These are phyloP conservation scores for Oryzias celebensis DNA, from an alignment of 2,113 vertebrate genomes.

Conservation along the genomic window DNA sequence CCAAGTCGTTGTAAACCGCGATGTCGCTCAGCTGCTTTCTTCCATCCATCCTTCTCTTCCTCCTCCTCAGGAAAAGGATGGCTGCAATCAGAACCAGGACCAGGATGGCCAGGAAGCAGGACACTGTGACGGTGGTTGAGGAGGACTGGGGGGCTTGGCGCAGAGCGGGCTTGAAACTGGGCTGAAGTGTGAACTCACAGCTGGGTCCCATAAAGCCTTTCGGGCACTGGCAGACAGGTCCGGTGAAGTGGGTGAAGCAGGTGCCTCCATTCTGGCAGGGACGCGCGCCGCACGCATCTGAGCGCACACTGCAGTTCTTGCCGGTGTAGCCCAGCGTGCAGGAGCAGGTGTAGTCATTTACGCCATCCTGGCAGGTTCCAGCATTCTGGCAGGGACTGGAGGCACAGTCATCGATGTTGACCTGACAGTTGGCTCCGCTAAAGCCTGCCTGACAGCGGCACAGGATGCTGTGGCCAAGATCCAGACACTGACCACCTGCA, in stretches of 20 bases:
- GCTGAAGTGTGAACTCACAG: conserved; percentile 82
- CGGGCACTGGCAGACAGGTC: conserved; percentile 86
- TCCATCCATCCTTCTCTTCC: conserved; percentile 68
- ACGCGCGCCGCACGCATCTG: conserved; percentile 80
- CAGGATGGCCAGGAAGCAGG: conserved; percentile 77
- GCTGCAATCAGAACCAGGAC: conserved; percentile 76
- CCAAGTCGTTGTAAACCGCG: conserved; percentile 80
- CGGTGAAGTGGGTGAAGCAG: conserved; percentile 89
- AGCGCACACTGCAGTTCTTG: conserved; percentile 83
- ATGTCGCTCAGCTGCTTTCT: conserved; percentile 69
- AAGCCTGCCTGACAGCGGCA: conserved; percentile 89
- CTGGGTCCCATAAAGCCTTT: conserved; percentile 86
- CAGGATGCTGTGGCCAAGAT: conserved; percentile 91
- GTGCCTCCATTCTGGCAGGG: conserved; percentile 86
- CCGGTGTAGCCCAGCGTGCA: conserved; percentile 87
- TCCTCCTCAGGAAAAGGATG: conserved; percentile 70
- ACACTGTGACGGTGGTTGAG: conserved; percentile 76
- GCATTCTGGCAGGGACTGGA: conserved; percentile 90
- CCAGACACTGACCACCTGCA: conserved; percentile 93
- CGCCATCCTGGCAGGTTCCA: conserved; percentile 87
- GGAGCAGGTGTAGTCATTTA: conserved; percentile 84
- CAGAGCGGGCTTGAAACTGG: conserved; percentile 65
- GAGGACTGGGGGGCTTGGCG: conserved; percentile 66
- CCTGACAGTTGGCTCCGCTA: conserved; percentile 87
- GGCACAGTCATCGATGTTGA: conserved; percentile 88